These are phyloP conservation scores for Dendrocincla fuliginosa DNA, from an alignment of 2,797 vertebrate genomes.

Conservation along the genomic window DNA sequence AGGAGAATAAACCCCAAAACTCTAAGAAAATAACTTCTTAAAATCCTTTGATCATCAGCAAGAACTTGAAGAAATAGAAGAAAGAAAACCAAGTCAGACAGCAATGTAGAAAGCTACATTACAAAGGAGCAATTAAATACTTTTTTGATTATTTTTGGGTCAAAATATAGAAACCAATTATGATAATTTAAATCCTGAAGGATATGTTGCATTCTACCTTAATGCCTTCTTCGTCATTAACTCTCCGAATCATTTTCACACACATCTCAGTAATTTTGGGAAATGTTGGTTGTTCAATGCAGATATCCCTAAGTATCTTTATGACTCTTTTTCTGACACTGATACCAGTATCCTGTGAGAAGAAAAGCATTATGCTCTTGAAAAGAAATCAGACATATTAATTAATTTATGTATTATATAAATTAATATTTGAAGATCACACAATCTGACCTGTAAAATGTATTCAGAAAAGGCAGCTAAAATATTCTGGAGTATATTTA, in stretches of 20 bases:
- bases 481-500: background rate
- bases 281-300: slow-evolving; percentile 95
- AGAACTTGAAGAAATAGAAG: background rate
- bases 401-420: background rate
- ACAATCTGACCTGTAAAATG: background rate
- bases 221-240: slow-evolving; percentile 98
- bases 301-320: slow-evolving; percentile 97
- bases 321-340: slow-evolving; percentile 99
- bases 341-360: slow-evolving; percentile 92
- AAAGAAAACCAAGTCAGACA: background rate
- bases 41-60: background rate
- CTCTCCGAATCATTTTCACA: slow-evolving; percentile 97
- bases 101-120: background rate
- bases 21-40: background rate
- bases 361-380: slow-evolving; percentile 29
- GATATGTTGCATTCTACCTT: slow-evolving; percentile 81
- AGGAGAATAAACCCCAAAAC: background rate
- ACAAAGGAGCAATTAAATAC: background rate
- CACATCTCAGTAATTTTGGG: slow-evolving; percentile 98
- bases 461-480: background rate
- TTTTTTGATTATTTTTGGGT: background rate
- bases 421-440: background rate
- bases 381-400: background rate
- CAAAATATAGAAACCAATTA: background rate
- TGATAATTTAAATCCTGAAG: background rate